Evolutionary conservation across 1,140 invertebrate species (phyloP).

Genomic region (Popillia japonica): DNA sequence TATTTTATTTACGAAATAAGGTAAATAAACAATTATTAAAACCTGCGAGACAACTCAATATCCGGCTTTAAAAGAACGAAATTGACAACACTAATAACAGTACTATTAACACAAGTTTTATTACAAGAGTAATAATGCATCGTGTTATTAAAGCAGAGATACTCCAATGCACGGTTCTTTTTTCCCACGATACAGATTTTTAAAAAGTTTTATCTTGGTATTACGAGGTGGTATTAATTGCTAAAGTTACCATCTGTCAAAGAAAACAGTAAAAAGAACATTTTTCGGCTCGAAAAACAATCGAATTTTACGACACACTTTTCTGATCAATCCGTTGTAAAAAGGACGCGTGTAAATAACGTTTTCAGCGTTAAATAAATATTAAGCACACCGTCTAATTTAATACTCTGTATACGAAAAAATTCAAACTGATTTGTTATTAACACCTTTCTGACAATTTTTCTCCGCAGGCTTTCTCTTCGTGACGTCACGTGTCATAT

Average conservation of each 20-base stretch:
- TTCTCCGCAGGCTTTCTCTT: constrained; percentile 42
- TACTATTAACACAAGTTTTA: neutral
- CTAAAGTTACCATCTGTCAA: constrained; percentile 27
- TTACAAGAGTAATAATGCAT: neutral
- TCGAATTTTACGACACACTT: neutral
- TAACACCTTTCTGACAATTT: constrained; percentile 39
- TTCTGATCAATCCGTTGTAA: neutral
- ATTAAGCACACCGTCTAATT: neutral
- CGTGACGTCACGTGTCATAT: constrained; percentile 16
- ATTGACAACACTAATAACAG: neutral
- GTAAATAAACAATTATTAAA: neutral
- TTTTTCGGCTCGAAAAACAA: neutral
- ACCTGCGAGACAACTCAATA: neutral
- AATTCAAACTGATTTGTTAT: constrained; percentile 21
- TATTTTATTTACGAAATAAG: neutral
- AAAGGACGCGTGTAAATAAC: neutral
- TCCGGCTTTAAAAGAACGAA: neutral
- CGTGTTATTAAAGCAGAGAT: neutral
- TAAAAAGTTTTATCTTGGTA: neutral
- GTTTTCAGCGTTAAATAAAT: neutral
- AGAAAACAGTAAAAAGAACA: neutral
- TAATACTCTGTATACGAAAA: neutral
- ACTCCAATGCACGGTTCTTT: neutral
- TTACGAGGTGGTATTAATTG: neutral
- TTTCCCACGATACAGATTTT: neutral